These are phyloP conservation scores for Eristalis arbustorum DNA, from an alignment of 2,888 invertebrate genomes.

Conservation along the genomic window DNA sequence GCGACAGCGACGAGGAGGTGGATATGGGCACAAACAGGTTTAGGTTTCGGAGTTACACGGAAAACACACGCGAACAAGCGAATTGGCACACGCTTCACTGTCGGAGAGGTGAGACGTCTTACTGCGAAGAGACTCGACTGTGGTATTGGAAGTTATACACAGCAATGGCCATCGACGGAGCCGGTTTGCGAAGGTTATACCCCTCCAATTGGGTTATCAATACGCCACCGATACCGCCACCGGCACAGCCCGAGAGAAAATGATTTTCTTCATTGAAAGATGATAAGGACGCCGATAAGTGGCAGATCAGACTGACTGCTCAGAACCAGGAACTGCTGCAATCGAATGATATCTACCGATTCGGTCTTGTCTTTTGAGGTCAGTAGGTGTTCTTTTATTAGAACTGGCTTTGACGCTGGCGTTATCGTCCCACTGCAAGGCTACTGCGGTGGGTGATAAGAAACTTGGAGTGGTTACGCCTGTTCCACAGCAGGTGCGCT, in stretches of 20 bases:
- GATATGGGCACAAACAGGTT: constrained; percentile 22
- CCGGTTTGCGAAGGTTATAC: constrained; percentile 32
- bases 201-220: constrained; percentile 59
- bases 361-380: constrained; percentile 11
- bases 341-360: constrained; percentile 16
- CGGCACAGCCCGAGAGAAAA: constrained; percentile 2
- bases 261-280: neutral
- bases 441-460: neutral
- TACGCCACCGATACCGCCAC: neutral
- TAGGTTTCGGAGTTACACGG: neutral
- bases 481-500: neutral
- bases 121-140: constrained; percentile 31
- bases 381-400: constrained; percentile 9
- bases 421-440: neutral
- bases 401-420: neutral
- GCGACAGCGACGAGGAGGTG: neutral
- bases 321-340: neutral
- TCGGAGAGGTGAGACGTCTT: constrained; percentile 24
- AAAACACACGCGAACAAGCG: constrained; percentile 29
- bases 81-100: constrained; percentile 17
- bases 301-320: constrained; percentile 8
- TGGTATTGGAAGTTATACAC: constrained; percentile 22
- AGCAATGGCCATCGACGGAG: constrained; percentile 20
- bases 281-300: constrained; percentile 46
- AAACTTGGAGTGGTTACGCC: neutral